Base-by-base conservation (phyloP, 2,797 vertebrate genomes). In the Typhlichthys subterraneus region DNA sequence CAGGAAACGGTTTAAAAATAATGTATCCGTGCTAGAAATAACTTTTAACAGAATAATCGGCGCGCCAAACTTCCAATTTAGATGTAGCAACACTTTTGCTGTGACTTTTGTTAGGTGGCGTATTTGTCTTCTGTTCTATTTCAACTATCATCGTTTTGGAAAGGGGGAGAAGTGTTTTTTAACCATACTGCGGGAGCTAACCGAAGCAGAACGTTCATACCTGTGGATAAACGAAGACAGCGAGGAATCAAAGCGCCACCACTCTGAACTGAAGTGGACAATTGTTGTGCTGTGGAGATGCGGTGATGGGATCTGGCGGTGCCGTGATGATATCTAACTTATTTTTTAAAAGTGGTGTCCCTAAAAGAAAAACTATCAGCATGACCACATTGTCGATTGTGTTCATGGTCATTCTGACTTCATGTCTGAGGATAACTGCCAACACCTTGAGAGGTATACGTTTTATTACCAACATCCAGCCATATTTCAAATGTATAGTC, bases 361-460 rank as follows among this genome's bases (percentile, higher is more conserved):
- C 38, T 0, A 53, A 47, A 4, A 42, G 31, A 48, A 42, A 42
- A 19, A 49, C 1, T 52, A 89, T 89, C 88, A 59, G 12, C 2
- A 12, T 4, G 0, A 72, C 52, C 0, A 63, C 2, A 1, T 14
- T 58, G 23, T 51, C 7, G 0, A 2, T 81, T 4, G 2, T 81
- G 12, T 23, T 79, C 31, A 29, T 83, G 15, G 0, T 81, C 2
- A 0, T 83, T 0, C 15, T 74, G 0, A 47, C 49, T 7, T 12
- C 58, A 33, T 14, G 60, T 2, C 59, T 82, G 61, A 63, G 62
- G 13, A 60, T 14, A 0, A 6, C 31, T 11, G 76, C 74, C 6
- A 65, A 70, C 0, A 15, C 63, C 0, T 63, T 86, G 55, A 80
- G 90, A 87, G 92, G 92, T 92, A 85, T 92, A 85, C 73, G 72